Conservation (phyloP, 2,888 invertebrate genomes). For the Drosophila ustulata region DNA sequence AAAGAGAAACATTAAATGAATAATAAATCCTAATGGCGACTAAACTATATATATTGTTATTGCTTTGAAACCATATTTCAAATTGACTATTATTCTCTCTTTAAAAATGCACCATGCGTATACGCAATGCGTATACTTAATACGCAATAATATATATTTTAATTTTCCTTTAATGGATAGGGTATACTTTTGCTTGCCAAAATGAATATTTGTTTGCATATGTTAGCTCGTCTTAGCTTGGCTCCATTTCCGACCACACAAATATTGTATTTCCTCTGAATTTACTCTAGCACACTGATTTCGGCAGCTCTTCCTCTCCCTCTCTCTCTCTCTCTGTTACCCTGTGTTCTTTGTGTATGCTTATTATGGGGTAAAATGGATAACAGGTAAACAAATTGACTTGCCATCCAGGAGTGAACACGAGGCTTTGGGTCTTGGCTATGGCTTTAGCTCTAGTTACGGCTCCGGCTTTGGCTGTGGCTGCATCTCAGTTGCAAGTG, state of each 20-base stretch:
- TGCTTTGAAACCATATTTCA: no score
- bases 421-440: neutral
- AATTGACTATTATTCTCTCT: no score
- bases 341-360: slow-evolving; percentile 21
- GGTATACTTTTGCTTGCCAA: neutral
- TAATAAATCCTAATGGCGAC: neutral
- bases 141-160: neutral
- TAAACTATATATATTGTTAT: no score
- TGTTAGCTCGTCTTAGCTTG: slow-evolving; percentile 10
- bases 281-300: neutral
- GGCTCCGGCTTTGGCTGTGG: neutral
- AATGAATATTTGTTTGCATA: neutral
- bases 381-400: slow-evolving; percentile 53
- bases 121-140: no score
- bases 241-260: slow-evolving; percentile 9
- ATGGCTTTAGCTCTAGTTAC: slow-evolving; percentile 3
- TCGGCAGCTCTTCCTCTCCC: neutral
- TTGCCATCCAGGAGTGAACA: slow-evolving; percentile 17
- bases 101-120: no score
- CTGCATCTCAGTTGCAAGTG: slow-evolving; percentile 57
- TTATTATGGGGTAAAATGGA: slow-evolving; percentile 34
- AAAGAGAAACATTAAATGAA: neutral
- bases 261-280: slow-evolving; percentile 11
- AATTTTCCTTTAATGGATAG: neutral
- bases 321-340: neutral